Conservation (phyloP, 2,888 invertebrate species). For the Drosophila paucipuncta region DNA sequence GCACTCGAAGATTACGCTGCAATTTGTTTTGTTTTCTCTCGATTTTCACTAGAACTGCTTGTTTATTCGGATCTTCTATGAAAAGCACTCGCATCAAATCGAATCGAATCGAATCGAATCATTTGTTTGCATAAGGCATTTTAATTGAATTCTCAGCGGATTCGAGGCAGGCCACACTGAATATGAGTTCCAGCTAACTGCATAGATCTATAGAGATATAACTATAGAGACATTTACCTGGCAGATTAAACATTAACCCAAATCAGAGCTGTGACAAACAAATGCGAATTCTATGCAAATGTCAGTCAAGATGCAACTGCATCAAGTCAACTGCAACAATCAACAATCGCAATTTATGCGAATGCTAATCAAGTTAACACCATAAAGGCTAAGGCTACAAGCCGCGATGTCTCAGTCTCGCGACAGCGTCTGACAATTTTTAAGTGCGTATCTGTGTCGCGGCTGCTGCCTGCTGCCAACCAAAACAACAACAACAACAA, state of each 20-base stretch:
- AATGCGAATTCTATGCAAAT: slow-evolving; percentile 84
- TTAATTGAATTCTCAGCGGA: slow-evolving; percentile 73
- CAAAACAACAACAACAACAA: slow-evolving; percentile 22
- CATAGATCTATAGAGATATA: neutral
- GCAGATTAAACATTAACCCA: slow-evolving; percentile 46
- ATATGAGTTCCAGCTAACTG: slow-evolving; percentile 30
- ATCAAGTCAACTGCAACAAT: slow-evolving; percentile 30
- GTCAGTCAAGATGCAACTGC: slow-evolving; percentile 68
- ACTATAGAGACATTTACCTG: slow-evolving; percentile 1
- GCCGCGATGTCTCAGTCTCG: slow-evolving; percentile 59
- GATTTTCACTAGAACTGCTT: slow-evolving; percentile 51
- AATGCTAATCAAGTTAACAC: slow-evolving; percentile 82
- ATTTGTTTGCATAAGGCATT: slow-evolving; percentile 70
- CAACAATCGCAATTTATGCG: slow-evolving; percentile 71
- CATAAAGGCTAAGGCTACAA: slow-evolving; percentile 33
- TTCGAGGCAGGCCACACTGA: slow-evolving; percentile 48
- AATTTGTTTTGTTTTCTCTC: slow-evolving; percentile 79
- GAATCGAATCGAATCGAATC: slow-evolving; percentile 30
- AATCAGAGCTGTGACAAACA: slow-evolving; percentile 45
- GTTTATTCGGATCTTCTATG: slow-evolving; percentile 46
- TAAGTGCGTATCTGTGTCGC: slow-evolving; percentile 82
- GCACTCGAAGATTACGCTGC: slow-evolving; percentile 76
- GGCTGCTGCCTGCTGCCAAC: slow-evolving; percentile 7
- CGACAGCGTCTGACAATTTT: slow-evolving; percentile 77
- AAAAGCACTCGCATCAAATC: slow-evolving; percentile 33